phyloP scores from a whole-genome alignment of 2,888 invertebrate genomes.

The Macrophya annulata region DNA sequence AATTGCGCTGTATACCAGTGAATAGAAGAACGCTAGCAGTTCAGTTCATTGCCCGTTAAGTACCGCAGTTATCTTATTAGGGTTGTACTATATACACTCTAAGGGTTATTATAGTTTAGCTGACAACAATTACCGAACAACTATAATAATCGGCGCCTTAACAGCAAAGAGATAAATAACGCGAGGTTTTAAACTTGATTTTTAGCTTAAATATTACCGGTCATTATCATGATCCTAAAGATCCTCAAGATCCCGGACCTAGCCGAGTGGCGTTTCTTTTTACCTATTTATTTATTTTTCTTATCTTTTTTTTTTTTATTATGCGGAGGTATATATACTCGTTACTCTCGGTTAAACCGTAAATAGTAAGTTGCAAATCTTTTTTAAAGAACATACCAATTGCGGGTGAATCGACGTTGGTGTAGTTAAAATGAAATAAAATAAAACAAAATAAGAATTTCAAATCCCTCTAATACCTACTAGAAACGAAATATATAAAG shows the following conservation, averaged over 20 bases:
- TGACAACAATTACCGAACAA: not conserved
- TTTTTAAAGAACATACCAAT: too few relatives aligned
- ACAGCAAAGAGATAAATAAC: not conserved
- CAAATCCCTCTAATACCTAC: not conserved
- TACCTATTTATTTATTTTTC: not conserved
- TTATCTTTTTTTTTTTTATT: not conserved
- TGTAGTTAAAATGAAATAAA: too few relatives aligned
- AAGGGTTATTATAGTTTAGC: slow-evolving; percentile 17
- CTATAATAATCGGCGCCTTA: not conserved
- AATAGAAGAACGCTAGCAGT: slow-evolving; percentile 49
- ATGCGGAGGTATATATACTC: not conserved
- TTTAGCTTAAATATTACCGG: not conserved
- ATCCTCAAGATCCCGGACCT: slow-evolving; percentile 14
- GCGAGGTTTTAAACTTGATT: not conserved
- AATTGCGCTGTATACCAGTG: slow-evolving; percentile 51
- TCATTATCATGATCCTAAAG: not conserved
- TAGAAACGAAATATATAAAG: not conserved
- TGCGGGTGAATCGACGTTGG: too few relatives aligned
- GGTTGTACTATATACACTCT: slow-evolving; percentile 21
- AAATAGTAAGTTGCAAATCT: too few relatives aligned
- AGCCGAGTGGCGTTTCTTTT: not conserved
- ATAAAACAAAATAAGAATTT: too few relatives aligned
- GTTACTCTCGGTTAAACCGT: not conserved
- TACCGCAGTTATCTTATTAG: slow-evolving; percentile 61
- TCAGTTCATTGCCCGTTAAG: slow-evolving; percentile 51